Percentiles rank a stretch among this genome's conserved stretches.
These are phyloP conservation scores for Xestobium rufovillosum DNA, from an alignment of 2,888 invertebrate genomes.

Conservation along the genomic window DNA sequence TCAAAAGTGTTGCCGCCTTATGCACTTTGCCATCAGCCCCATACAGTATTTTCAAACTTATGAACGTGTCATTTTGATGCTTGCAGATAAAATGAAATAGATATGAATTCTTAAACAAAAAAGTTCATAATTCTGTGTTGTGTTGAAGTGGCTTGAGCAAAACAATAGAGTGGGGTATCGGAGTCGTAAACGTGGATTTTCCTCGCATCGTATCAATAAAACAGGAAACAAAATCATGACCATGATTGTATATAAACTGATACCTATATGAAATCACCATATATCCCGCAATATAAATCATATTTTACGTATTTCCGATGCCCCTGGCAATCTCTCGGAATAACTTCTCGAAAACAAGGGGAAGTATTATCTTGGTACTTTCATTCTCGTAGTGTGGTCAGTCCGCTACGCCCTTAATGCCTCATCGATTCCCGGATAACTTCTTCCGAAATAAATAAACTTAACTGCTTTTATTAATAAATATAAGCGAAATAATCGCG, in stretches of 20 bases:
- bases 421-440: no score
- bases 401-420: no score
- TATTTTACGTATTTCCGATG: constrained; percentile 36
- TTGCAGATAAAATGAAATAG: no score
- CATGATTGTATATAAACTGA: constrained; percentile 29
- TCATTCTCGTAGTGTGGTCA: no score
- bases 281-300: constrained; percentile 34
- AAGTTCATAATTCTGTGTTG: constrained; percentile 5
- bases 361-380: constrained; percentile 26
- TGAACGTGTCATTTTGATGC: no score
- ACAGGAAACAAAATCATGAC: constrained; percentile 8
- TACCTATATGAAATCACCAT: constrained; percentile 34
- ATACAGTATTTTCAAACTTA: no score
- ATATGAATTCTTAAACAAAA: no score
- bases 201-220: background rate
- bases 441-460: no score
- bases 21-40: no score
- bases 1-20: no score
- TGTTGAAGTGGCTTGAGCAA: constrained; percentile 1
- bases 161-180: background rate
- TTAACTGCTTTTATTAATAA: no score
- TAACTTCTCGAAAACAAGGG: constrained; percentile 33
- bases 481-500: no score
- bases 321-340: constrained; percentile 26
- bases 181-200: background rate